Conservation (phyloP, 2,797 vertebrate species). For the Vultur gryphus region DNA sequence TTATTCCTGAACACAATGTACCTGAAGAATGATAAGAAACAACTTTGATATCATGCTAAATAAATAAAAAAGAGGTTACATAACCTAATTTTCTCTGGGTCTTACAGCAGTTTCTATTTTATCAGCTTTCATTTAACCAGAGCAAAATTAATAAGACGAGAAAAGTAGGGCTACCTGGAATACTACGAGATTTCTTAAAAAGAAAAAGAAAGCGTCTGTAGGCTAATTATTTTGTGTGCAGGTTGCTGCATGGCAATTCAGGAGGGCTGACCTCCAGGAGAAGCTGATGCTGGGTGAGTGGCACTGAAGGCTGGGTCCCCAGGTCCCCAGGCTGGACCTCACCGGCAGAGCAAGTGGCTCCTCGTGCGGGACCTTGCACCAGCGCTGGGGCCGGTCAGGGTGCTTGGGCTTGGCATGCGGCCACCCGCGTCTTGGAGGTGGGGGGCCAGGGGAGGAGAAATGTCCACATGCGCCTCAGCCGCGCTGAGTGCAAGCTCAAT, state of each 20-base stretch:
- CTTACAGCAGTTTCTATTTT: conserved; percentile 22
- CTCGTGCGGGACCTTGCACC: fast-evolving
- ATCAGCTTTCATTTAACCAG: neutral
- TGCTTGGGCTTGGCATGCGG: fast-evolving
- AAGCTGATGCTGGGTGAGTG: neutral
- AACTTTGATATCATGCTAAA: conserved; percentile 47
- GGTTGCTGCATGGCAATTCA: fast-evolving
- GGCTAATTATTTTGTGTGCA: neutral
- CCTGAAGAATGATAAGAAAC: conserved; percentile 56
- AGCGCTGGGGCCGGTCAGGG: fast-evolving
- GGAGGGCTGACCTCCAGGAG: neutral
- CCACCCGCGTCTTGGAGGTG: fast-evolving
- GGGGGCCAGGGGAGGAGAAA: neutral
- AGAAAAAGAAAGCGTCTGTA: neutral
- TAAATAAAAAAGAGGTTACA: conserved; percentile 51
- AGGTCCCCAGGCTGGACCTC: too few relatives aligned
- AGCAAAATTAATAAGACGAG: neutral
- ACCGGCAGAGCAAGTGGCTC: fast-evolving
- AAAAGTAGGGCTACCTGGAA: neutral
- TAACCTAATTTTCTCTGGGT: conserved; percentile 35
- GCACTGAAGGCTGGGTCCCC: neutral
- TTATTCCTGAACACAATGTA: conserved; percentile 49
- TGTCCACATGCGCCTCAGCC: fast-evolving
- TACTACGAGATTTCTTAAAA: neutral
- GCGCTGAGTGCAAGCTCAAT: fast-evolving